Base-by-base conservation (phyloP, 2,888 invertebrate species). In the Buathra laborator region DNA sequence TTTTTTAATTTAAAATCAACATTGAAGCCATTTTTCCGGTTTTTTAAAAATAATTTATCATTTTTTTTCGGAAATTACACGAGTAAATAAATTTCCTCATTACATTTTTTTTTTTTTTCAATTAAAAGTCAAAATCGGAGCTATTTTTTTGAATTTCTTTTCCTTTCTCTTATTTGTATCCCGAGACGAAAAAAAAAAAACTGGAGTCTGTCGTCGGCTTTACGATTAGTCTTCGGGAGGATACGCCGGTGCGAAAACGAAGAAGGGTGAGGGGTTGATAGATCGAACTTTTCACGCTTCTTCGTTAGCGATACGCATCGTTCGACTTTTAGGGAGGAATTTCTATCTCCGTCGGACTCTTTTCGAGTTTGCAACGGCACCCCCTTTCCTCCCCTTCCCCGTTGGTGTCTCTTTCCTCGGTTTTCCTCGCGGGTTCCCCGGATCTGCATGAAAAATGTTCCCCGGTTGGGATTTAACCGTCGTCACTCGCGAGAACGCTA, bases 401-500 rank as follows among this genome's bases (percentile, higher is more conserved):
- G 10, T 24, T 2, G 24, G 24, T 24, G 24, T 59, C 46, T 44
- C 62, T 56, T 62, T 70, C 67, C 43, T 53, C 37, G 37, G 53
- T 72, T 72, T 51, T 66, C 70, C 43, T 66, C 24, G 29, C 1
- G 48, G 43, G 67, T 62, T 84, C 71, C 76, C 71, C 78, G 72
- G 85, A 88, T 88, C 87, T 88, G 87, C 87, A 88, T 88, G 87
- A 88, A 88, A 88, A 88, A 88, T 88, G 87, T 88, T 86, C 86
- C 62, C 75, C 56, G 67, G 67, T 83, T 82, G 89, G 89, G 89
- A 89, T 90, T 90, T 89, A 89, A 89, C 87, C 88, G 88, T 90
- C 89, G 90, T 90, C 89, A 89, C 87, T 89, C 88, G 89, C 87
- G 83, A 75, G 29, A 84, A 88, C 86, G 88, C 89, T 89, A 88